Evolutionary conservation across 2,888 invertebrate genomes (phyloP).

Genomic region (Aphrophora alni): DNA sequence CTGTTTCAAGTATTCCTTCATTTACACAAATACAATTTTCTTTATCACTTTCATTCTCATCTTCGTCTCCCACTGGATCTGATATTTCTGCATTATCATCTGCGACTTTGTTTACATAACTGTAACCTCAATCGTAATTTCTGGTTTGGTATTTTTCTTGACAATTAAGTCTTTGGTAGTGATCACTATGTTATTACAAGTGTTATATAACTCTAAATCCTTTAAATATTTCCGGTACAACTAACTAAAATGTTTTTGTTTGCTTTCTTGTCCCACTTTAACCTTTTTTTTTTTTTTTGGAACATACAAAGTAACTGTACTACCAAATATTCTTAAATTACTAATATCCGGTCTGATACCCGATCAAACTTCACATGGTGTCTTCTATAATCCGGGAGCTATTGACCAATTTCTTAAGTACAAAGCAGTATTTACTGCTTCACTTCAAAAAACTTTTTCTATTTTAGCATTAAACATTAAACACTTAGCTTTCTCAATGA

Average conservation of each 20-base stretch:
- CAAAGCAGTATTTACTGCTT: no score
- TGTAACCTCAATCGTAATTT: conserved; percentile 41
- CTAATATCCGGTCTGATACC: background rate
- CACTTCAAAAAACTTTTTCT: no score
- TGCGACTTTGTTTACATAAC: conserved; percentile 51
- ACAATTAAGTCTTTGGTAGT: conserved; percentile 32
- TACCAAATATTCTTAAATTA: background rate
- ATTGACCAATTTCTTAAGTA: no score
- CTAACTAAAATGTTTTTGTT: background rate
- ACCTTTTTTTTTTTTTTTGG: conserved; percentile 3
- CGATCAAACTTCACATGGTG: no score
- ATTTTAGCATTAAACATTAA: no score
- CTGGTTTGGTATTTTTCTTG: conserved; percentile 17
- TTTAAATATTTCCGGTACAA: background rate
- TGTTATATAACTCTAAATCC: background rate
- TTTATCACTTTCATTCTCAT: background rate
- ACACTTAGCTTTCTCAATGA: no score
- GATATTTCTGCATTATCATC: conserved; percentile 26
- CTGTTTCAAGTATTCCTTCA: background rate
- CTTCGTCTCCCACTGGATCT: background rate
- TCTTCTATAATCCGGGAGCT: no score
- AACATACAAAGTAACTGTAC: background rate
- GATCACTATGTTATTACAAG: background rate
- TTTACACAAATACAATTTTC: background rate
- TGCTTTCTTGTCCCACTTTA: background rate